Percentiles rank a stretch among this genome's conserved stretches.
Evolutionary conservation across 2,113 vertebrate genomes (phyloP).

Genomic region (Podiceps cristatus): DNA sequence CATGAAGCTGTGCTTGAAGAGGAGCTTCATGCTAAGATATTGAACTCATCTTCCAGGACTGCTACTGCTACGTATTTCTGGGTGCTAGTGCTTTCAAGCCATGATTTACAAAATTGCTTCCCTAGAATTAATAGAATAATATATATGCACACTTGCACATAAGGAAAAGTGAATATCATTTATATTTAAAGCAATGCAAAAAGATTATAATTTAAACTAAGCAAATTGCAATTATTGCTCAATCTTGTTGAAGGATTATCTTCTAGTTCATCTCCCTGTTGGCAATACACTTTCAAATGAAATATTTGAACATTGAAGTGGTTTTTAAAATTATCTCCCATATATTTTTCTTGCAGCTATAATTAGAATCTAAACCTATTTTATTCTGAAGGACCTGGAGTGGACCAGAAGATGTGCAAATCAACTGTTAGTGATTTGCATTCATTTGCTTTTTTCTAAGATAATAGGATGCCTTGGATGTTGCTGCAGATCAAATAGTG

Average conservation of each 20-base stretch:
- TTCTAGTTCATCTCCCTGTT: constrained; percentile 66
- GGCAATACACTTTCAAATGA: constrained; percentile 69
- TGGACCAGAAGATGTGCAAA: constrained; percentile 53
- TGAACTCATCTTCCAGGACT: not conserved
- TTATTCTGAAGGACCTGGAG: constrained; percentile 64
- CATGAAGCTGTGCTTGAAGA: not conserved
- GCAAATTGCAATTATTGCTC: constrained; percentile 69
- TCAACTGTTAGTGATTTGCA: constrained; percentile 55
- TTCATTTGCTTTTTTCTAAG: constrained; percentile 24
- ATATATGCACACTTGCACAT: constrained; percentile 17
- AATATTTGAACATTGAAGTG: constrained; percentile 65
- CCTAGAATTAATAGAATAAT: constrained; percentile 55
- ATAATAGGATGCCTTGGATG: constrained; percentile 52
- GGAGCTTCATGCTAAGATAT: not conserved
- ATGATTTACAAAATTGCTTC: constrained; percentile 20
- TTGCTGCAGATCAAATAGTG: constrained; percentile 49
- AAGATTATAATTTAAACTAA: constrained; percentile 65
- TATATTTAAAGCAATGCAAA: constrained; percentile 58
- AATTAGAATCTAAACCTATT: constrained; percentile 65
- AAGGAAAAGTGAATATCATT: constrained; percentile 42
- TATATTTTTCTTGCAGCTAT: constrained; percentile 56
- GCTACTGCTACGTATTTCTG: not conserved
- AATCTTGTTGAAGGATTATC: constrained; percentile 66
- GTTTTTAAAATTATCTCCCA: constrained; percentile 56
- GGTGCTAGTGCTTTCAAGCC: not conserved